Conservation (phyloP, 2,888 invertebrate genomes). For the Leptinotarsa peninsularis region DNA sequence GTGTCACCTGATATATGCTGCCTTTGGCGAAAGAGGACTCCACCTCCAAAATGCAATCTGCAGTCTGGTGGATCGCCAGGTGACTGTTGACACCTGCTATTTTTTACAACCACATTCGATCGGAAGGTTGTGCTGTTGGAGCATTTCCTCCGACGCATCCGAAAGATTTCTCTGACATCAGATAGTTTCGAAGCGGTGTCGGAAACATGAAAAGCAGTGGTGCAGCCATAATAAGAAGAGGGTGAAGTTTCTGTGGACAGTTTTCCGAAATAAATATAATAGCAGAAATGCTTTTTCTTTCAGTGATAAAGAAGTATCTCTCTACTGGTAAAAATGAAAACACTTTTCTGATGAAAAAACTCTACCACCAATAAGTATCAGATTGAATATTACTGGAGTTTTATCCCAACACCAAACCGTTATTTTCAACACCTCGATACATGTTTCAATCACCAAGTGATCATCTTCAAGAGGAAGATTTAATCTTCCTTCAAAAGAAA, state of each 20-base stretch:
- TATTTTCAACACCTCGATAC: too few species aligned
- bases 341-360: too few species aligned
- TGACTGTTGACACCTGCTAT: constrained; percentile 53
- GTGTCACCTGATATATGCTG: neutral
- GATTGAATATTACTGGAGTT: too few species aligned
- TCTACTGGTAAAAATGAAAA: too few species aligned
- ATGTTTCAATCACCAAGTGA: too few species aligned
- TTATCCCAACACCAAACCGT: too few species aligned
- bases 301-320: neutral
- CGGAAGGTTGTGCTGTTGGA: constrained; percentile 26
- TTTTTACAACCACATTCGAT: constrained; percentile 50
- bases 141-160: constrained; percentile 21
- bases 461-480: too few species aligned
- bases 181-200: neutral
- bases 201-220: neutral
- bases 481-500: too few species aligned
- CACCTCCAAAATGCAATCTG: constrained; percentile 31
- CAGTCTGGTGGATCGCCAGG: constrained; percentile 40
- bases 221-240: too few species aligned
- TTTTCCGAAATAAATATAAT: too few species aligned
- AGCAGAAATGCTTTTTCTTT: neutral
- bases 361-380: too few species aligned
- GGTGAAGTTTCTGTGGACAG: too few species aligned
- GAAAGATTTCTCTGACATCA: constrained; percentile 19
- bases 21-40: constrained; percentile 18